A percentile compares a stretch with the other conserved stretches of the same genome.
These are phyloP conservation scores for Eristalis intricaria DNA, from an alignment of 2,888 invertebrate species.

Conservation along the genomic window DNA sequence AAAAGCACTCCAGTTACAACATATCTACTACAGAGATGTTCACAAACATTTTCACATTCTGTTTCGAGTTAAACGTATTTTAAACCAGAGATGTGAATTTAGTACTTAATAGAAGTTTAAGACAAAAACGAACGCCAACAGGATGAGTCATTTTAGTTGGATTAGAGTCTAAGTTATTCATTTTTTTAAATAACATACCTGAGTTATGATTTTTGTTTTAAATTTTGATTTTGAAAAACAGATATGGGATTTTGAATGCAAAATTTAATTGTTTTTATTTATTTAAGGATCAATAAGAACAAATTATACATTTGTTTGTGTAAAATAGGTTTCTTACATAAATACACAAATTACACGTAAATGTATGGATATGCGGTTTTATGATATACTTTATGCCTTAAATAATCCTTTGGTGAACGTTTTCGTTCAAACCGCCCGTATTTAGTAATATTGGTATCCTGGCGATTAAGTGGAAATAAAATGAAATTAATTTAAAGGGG, in stretches of 20 bases:
- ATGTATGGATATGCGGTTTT: slow-evolving; percentile 5
- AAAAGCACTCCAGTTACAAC: slow-evolving; percentile 50
- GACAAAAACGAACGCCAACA: slow-evolving; percentile 23
- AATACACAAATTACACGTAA: slow-evolving; percentile 14
- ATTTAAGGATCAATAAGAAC: slow-evolving; percentile 53
- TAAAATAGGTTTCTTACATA: slow-evolving; percentile 33
- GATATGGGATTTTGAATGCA: slow-evolving; percentile 31
- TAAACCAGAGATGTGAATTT: slow-evolving; percentile 32
- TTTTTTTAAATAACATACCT: slow-evolving; percentile 58
- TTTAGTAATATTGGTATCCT: slow-evolving; percentile 67
- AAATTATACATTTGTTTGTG: slow-evolving; percentile 25
- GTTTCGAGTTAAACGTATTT: slow-evolving; percentile 44
- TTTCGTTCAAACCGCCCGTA: slow-evolving; percentile 29
- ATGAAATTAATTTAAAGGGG: slow-evolving; percentile 14
- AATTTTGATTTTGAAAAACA: slow-evolving; percentile 10
- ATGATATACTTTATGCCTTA: slow-evolving; percentile 18
- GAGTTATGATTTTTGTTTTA: background rate
- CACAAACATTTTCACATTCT: slow-evolving; percentile 18
- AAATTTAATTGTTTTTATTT: slow-evolving; percentile 37
- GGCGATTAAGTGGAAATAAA: slow-evolving; percentile 42
- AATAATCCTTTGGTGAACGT: slow-evolving; percentile 48
- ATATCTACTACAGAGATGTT: background rate
- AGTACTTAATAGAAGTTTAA: slow-evolving; percentile 15
- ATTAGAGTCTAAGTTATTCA: slow-evolving; percentile 49
- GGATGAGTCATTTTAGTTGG: slow-evolving; percentile 52